A percentile compares a stretch with the other conserved stretches of the same genome.
Conservation (phyloP, 1,140 invertebrate species). For the Drosophila paulistorum region DNA sequence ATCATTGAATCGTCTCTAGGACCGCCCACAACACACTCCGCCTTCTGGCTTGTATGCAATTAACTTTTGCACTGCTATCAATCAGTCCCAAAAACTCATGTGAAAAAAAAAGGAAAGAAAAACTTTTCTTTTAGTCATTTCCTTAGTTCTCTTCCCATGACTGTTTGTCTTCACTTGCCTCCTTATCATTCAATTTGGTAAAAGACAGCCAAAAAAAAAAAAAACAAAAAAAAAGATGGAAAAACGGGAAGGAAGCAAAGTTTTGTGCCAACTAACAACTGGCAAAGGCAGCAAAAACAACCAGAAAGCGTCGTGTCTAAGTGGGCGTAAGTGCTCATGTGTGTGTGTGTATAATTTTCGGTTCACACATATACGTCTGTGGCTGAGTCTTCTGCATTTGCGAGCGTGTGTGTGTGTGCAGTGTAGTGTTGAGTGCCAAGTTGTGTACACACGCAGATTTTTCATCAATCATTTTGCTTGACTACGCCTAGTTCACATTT, state of each 20-base stretch:
- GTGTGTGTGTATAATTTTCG: conserved; percentile 15
- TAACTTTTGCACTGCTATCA: conserved; percentile 77
- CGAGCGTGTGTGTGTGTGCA: conserved; percentile 4
- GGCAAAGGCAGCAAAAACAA: conserved; percentile 47
- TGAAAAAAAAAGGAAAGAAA: conserved; percentile 32
- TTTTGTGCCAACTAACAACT: conserved; percentile 72
- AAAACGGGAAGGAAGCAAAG: conserved; percentile 41
- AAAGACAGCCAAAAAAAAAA: conserved; percentile 39
- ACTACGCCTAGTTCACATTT: conserved; percentile 56
- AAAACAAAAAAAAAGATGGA: conserved; percentile 12
- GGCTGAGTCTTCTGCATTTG: background rate
- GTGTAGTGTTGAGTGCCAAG: conserved; percentile 61
- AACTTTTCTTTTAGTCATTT: conserved; percentile 64
- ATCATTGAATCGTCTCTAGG: background rate
- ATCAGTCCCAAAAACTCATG: conserved; percentile 52
- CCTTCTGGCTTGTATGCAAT: conserved; percentile 50
- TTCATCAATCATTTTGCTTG: conserved; percentile 73
- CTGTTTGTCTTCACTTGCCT: conserved; percentile 9
- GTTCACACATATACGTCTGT: conserved; percentile 5
- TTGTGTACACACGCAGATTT: conserved; percentile 71
- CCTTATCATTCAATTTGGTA: conserved; percentile 76
- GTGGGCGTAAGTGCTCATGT: conserved; percentile 57
- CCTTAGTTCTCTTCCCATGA: background rate
- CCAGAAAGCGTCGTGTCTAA: conserved; percentile 60
- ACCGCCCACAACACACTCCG: background rate